Evolutionary conservation across 2,797 vertebrate genomes (phyloP).

Genomic region (Myotis daubentonii): DNA sequence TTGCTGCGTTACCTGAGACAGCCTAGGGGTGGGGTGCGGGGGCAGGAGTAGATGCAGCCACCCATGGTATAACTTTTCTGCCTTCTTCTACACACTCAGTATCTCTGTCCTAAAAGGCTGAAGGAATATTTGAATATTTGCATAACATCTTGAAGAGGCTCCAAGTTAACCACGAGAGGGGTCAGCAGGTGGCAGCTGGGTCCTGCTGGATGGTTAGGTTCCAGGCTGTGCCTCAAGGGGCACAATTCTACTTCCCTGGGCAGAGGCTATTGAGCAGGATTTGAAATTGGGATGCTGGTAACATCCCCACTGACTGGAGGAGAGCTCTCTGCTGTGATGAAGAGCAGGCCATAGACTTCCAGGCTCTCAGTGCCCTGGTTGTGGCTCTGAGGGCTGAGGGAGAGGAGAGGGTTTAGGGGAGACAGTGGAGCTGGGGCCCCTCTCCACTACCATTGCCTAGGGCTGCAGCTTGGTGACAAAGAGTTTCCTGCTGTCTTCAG

Average conservation of each 20-base stretch:
- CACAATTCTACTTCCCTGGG: rapidly evolving
- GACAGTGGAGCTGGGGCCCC: neutral
- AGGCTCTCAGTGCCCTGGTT: rapidly evolving
- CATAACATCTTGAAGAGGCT: neutral
- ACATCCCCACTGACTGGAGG: neutral
- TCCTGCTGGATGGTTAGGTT: neutral
- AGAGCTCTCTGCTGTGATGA: neutral
- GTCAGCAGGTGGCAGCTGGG: too few relatives aligned
- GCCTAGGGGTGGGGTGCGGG: rapidly evolving
- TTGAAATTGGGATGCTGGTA: neutral
- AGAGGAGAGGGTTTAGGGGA: neutral
- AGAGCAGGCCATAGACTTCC: neutral
- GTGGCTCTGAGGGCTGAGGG: neutral
- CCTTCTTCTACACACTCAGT: neutral
- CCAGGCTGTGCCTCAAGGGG: neutral
- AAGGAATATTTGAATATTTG: neutral
- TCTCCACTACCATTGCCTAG: rapidly evolving
- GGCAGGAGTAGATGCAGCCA: neutral
- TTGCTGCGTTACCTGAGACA: neutral
- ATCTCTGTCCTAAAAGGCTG: neutral
- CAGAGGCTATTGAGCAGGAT: neutral
- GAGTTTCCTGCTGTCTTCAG: neutral
- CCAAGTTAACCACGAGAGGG: neutral
- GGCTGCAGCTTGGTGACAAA: neutral
- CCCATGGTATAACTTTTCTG: neutral